phyloP scores from a whole-genome alignment of 1,140 invertebrate genomes.

The Tetramorium alpestre region DNA sequence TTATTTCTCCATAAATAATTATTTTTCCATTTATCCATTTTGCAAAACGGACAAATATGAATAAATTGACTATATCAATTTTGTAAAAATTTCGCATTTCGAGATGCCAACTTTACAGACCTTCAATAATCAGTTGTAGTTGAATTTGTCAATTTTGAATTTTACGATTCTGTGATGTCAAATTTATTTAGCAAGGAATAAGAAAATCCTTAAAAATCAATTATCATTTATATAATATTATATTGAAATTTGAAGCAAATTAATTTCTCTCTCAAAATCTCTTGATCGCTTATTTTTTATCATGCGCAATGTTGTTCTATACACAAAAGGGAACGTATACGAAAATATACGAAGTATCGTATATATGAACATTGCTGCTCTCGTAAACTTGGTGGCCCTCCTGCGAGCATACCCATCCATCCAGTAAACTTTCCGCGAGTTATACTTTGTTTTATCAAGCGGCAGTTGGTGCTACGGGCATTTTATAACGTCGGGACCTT shows the following conservation, averaged over 20 bases:
- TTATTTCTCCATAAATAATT: too few species aligned
- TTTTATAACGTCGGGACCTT: slow-evolving; percentile 55
- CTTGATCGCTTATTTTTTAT: background rate
- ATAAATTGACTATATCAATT: too few species aligned
- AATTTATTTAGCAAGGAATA: background rate
- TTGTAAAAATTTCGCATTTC: too few species aligned
- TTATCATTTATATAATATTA: background rate
- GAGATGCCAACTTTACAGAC: too few species aligned
- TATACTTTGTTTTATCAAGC: slow-evolving; percentile 60
- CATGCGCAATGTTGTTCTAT: background rate
- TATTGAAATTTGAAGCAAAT: background rate
- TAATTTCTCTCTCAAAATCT: background rate
- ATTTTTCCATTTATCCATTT: too few species aligned
- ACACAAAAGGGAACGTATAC: background rate
- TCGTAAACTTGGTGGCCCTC: slow-evolving; percentile 36
- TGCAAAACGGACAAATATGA: too few species aligned
- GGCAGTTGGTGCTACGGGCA: slow-evolving; percentile 42
- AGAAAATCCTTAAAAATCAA: background rate
- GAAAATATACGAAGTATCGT: slow-evolving; percentile 34
- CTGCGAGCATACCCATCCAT: slow-evolving; percentile 42
- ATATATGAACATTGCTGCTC: background rate
- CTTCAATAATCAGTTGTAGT: background rate
- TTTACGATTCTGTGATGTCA: background rate
- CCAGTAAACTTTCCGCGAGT: slow-evolving; percentile 49
- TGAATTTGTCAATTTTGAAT: background rate